Base-by-base conservation (phyloP, 2,888 invertebrate species). In the Merodon equestris region DNA sequence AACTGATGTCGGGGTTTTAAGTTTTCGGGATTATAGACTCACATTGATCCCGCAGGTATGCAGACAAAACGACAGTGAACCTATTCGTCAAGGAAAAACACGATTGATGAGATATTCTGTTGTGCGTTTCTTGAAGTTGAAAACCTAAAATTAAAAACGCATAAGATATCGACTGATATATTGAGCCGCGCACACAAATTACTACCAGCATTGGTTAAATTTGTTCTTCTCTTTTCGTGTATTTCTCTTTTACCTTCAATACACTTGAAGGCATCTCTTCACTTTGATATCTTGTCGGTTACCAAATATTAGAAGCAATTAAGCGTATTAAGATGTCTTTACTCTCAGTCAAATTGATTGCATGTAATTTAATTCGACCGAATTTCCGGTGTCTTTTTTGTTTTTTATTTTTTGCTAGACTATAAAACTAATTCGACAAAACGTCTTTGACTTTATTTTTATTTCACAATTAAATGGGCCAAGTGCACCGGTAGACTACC, bases 151-250 rank as follows among this genome's bases (percentile, higher is more conserved):
- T 87, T 87, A 87, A 88, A 87, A 87, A 87, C 87, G 87, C 87
- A 87, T 87, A 87, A 87, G 87, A 87, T 87, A 87, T 87, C 88
- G 87, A 88, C 88, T 87, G 87, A 88, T 85, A 87, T 88, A 87
- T 87, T 88, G 88, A 87, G 87, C 86, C 85, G 87, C 86, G 64
- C 64, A 68, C 74, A 64, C 58, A 74, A 63, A 68, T 74, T 74
- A 86, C 87, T 84, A 85, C 86, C 85, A 84, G 84, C 84, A 85
- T 84, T 63, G 70, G 64, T 48, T 47, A 12, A 47, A 58, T 38
- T 13, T 58, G 38, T 40, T 36, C 13, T 18, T 36, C 18, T 27
- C 40, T 38, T n/a, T n/a, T n/a, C n/a, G n/a, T 53, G 1, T 47
- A 15, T 40, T 45, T 13, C 1, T 19, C 63, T 17, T 50, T 38